Conservation (phyloP, 2,113 vertebrate species). For the Mirza zaza region DNA sequence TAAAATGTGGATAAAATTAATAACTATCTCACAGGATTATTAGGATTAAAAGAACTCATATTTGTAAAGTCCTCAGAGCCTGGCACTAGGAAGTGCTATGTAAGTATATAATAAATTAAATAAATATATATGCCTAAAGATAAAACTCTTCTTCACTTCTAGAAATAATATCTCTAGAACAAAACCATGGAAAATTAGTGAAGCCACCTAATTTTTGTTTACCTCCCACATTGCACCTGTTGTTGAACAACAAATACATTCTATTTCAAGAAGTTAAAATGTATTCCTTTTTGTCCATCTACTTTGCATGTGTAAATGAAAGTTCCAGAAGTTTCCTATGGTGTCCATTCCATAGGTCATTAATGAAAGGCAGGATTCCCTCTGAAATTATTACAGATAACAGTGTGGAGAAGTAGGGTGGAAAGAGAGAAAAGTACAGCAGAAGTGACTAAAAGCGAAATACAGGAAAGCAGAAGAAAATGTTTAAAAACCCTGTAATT, state of each 20-base stretch:
- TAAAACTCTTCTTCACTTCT: conserved; percentile 5
- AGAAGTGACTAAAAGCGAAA: conserved; percentile 24
- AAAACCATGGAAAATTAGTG: not conserved
- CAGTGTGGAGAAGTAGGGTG: not conserved
- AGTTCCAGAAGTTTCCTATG: not conserved
- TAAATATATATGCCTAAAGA: not conserved
- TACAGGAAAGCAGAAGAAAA: conserved; percentile 20
- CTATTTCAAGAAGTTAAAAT: conserved; percentile 16
- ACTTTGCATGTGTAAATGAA: conserved; percentile 13
- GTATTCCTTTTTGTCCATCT: not conserved
- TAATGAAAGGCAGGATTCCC: not conserved
- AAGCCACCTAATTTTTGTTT: not conserved
- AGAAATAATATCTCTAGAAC: conserved; percentile 12
- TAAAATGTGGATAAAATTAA: not conserved
- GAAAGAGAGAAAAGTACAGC: not conserved
- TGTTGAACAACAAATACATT: not conserved
- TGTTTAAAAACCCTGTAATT: not conserved
- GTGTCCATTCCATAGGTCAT: not conserved
- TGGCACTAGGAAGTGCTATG: not conserved
- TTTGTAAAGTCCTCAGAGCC: not conserved
- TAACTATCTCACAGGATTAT: not conserved
- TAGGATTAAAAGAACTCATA: not conserved
- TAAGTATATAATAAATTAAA: not conserved
- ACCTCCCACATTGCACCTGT: not conserved
- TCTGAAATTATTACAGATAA: conserved; percentile 22